A percentile compares a stretch with the other conserved stretches of the same genome.
Evolutionary conservation across 2,113 vertebrate genomes (phyloP).

Genomic region (Circaetus cinerascens): DNA sequence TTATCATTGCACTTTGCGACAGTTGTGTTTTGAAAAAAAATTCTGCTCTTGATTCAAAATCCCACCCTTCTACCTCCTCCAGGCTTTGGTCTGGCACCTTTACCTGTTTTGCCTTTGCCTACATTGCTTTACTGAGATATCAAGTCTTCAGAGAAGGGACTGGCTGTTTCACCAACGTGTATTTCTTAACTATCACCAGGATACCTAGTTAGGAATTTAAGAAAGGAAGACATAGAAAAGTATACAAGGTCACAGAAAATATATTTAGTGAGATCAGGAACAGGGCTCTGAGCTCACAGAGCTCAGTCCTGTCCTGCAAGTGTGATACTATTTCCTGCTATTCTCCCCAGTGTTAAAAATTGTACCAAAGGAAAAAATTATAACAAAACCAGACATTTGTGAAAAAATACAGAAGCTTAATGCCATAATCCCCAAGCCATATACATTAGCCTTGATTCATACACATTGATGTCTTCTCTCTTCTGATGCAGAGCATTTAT

Average conservation of each 20-base stretch:
- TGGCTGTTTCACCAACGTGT: background rate
- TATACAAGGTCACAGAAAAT: background rate
- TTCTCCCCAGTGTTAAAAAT: background rate
- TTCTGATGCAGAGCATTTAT: conserved; percentile 51
- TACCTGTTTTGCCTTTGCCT: background rate
- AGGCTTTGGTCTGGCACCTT: background rate
- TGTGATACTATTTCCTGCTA: background rate
- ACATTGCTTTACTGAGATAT: background rate
- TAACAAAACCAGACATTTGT: background rate
- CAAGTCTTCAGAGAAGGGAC: background rate
- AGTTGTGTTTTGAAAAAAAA: background rate
- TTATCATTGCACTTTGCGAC: background rate
- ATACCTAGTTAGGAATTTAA: background rate
- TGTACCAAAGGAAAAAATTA: background rate
- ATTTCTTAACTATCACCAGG: background rate
- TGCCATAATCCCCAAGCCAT: background rate
- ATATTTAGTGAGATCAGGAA: background rate
- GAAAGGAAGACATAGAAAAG: background rate
- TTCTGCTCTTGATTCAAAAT: background rate
- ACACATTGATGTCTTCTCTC: conserved; percentile 11
- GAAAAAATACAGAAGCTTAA: background rate
- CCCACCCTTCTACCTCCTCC: background rate
- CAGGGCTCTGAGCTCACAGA: background rate
- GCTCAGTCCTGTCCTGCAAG: background rate
- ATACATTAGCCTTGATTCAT: background rate